These are phyloP conservation scores for Acromyrmex charruanus DNA, from an alignment of 1,140 invertebrate species.

Conservation along the genomic window DNA sequence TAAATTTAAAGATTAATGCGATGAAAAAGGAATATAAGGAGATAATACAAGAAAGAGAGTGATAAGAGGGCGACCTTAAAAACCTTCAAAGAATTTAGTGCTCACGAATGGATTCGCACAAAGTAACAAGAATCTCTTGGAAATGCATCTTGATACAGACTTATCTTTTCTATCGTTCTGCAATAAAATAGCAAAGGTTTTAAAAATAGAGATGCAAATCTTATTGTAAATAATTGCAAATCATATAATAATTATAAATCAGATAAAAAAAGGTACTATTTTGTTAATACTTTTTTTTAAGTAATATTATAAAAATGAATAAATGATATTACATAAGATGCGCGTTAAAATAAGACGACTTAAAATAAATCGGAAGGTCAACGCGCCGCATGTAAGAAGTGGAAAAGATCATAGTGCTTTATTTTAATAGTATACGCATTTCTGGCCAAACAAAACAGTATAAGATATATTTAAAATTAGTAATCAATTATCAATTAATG, in stretches of 20 bases:
- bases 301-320: slow-evolving; percentile 13
- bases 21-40: slow-evolving; percentile 18
- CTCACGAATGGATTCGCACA: background rate
- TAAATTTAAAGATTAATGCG: slow-evolving; percentile 32
- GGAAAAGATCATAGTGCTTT: background rate
- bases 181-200: slow-evolving; percentile 12
- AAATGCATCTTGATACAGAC: slow-evolving; percentile 42
- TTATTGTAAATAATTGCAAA: too few species aligned
- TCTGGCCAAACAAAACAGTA: background rate
- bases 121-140: slow-evolving; percentile 52
- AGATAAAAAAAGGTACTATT: background rate
- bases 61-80: slow-evolving; percentile 36
- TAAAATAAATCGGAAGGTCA: slow-evolving; percentile 45
- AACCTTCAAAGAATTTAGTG: slow-evolving; percentile 38
- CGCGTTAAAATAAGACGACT: background rate
- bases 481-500: background rate
- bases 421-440: background rate
- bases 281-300: background rate
- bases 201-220: slow-evolving; percentile 5
- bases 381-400: background rate
- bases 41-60: background rate
- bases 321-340: slow-evolving; percentile 3
- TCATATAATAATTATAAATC: too few species aligned
- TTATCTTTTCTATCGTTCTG: slow-evolving; percentile 21
- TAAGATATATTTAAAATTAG: background rate